These are phyloP conservation scores for Drosophila oshimai DNA, from an alignment of 1,140 invertebrate genomes.

Conservation along the genomic window DNA sequence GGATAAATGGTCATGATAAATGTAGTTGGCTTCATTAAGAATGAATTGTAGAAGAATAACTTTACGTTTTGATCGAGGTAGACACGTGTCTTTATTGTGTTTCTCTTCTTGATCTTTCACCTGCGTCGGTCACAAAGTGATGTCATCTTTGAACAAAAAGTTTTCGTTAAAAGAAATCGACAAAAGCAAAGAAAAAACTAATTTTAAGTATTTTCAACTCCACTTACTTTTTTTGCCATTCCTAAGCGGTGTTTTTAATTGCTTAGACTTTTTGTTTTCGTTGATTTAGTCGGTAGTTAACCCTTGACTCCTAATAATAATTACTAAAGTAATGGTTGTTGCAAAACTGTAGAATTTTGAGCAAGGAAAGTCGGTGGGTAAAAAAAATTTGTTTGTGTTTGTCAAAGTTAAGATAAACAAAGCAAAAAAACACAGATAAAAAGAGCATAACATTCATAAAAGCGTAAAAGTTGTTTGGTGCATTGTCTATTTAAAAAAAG, in stretches of 20 bases:
- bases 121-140: background rate
- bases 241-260: constrained; percentile 22
- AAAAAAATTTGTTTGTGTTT: constrained; percentile 31
- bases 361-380: background rate
- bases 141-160: constrained; percentile 21
- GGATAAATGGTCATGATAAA: background rate
- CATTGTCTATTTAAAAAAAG: too few relatives aligned
- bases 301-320: constrained; percentile 34
- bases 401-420: constrained; percentile 19
- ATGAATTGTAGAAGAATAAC: background rate
- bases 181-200: constrained; percentile 16
- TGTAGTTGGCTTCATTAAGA: background rate
- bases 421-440: constrained; percentile 12
- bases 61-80: background rate
- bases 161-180: constrained; percentile 10
- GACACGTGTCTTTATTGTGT: constrained; percentile 18
- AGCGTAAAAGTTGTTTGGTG: too few relatives aligned
- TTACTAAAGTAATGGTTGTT: constrained; percentile 21
- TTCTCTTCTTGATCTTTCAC: constrained; percentile 4
- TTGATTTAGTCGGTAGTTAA: constrained; percentile 30
- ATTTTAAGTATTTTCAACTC: constrained; percentile 22
- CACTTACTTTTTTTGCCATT: constrained; percentile 1
- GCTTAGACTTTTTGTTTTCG: constrained; percentile 29
- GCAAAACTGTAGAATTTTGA: constrained; percentile 30
- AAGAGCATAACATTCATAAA: background rate